Conservation (phyloP, 2,888 invertebrate genomes). For the Thelaira solivaga region DNA sequence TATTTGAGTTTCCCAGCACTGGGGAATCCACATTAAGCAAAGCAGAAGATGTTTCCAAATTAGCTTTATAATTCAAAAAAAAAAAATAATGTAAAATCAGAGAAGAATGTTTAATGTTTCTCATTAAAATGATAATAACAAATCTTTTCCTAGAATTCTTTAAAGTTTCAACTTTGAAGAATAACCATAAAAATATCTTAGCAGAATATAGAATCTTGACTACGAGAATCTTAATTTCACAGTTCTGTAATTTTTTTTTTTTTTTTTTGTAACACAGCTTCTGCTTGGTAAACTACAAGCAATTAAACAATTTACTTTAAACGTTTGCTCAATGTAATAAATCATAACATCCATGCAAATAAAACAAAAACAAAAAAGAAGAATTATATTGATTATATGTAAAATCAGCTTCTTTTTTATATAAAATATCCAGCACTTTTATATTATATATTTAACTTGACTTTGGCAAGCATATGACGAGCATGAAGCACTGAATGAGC, state of each 20-base stretch:
- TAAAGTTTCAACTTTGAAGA: too few species aligned
- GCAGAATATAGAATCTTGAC: too few species aligned
- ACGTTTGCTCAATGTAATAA: conserved; percentile 41
- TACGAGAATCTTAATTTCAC: conserved; percentile 56
- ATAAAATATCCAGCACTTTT: not conserved
- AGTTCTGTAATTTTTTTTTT: conserved; percentile 14
- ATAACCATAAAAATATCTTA: too few species aligned
- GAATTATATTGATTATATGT: conserved; percentile 23
- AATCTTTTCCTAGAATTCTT: too few species aligned
- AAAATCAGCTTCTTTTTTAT: not conserved
- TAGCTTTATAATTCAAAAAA: too few species aligned
- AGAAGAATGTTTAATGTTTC: too few species aligned
- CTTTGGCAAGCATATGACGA: conserved; percentile 11
- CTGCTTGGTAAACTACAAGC: conserved; percentile 31
- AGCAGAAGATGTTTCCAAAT: too few species aligned
- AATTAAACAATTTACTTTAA: conserved; percentile 47
- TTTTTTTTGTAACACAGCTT: conserved; percentile 47
- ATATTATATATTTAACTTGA: conserved; percentile 11
- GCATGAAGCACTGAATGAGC: conserved; percentile 34
- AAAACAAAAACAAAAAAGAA: conserved; percentile 24
- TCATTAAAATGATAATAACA: too few species aligned
- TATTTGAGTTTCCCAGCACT: too few species aligned
- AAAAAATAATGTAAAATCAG: too few species aligned
- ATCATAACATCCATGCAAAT: conserved; percentile 56
- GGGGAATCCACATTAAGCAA: too few species aligned